phyloP scores from a whole-genome alignment of 2,888 invertebrate genomes.

The Tinea trinotella region DNA sequence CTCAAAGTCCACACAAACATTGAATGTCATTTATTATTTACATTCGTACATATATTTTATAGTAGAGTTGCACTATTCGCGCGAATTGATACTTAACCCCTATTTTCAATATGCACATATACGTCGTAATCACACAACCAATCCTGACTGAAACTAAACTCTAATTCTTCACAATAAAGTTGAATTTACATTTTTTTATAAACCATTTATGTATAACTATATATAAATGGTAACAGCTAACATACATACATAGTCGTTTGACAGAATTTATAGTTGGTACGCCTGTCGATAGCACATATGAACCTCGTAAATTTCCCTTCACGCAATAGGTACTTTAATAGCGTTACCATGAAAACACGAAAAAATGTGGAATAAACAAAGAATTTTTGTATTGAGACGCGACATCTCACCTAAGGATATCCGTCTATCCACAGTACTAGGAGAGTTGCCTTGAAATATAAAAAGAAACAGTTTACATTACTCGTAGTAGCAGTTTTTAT shows the following conservation, averaged over 20 bases:
- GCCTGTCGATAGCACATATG: conserved; percentile 16
- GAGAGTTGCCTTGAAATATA: too few relatives aligned
- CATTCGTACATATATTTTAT: too few relatives aligned
- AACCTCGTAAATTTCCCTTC: conserved; percentile 16
- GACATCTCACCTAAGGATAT: too few relatives aligned
- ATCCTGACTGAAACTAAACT: not conserved
- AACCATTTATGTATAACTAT: not conserved
- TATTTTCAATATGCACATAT: not conserved
- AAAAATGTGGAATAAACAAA: not conserved
- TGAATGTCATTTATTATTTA: too few relatives aligned
- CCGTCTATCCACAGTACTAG: too few relatives aligned
- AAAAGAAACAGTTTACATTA: too few relatives aligned
- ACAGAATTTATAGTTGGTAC: conserved; percentile 14
- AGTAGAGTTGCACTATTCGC: too few relatives aligned
- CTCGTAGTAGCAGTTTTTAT: too few relatives aligned
- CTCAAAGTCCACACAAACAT: too few relatives aligned
- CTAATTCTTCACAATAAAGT: not conserved
- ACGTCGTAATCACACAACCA: not conserved
- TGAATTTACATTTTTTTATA: not conserved
- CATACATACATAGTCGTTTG: conserved; percentile 9
- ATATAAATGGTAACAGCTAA: not conserved
- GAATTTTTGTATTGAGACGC: too few relatives aligned
- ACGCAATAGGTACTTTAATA: conserved; percentile 12
- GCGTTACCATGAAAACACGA: not conserved
- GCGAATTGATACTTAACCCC: too few relatives aligned